phyloP scores from a whole-genome alignment of 1,140 invertebrate genomes.

The Anastrepha obliqua region DNA sequence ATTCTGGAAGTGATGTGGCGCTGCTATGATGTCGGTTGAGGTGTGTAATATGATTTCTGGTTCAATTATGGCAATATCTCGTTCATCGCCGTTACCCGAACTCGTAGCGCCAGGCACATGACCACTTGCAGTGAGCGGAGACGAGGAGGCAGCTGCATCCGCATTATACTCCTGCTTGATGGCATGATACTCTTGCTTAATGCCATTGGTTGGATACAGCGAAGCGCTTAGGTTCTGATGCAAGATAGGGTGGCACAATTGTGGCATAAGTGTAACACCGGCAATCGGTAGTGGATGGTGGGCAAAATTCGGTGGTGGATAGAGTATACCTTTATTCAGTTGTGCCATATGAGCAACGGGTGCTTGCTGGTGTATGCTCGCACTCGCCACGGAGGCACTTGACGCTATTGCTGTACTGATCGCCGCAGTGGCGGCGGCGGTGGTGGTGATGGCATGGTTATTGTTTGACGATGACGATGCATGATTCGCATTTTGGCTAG shows the following conservation, averaged over 20 bases:
- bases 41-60: slow-evolving; percentile 72
- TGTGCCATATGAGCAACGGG: slow-evolving; percentile 66
- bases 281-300: slow-evolving; percentile 70
- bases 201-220: slow-evolving; percentile 69
- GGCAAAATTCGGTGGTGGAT: slow-evolving; percentile 70
- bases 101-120: slow-evolving; percentile 37
- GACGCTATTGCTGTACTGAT: slow-evolving; percentile 53
- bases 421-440: not conserved
- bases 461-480: slow-evolving; percentile 32
- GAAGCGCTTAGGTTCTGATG: slow-evolving; percentile 70
- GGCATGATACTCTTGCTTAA: slow-evolving; percentile 70
- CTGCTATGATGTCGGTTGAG: slow-evolving; percentile 67
- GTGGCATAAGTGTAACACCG: slow-evolving; percentile 70
- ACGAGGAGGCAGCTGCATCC: slow-evolving; percentile 61
- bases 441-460: not conserved
- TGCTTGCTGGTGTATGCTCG: slow-evolving; percentile 59
- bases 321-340: slow-evolving; percentile 70
- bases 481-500: slow-evolving; percentile 51
- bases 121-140: slow-evolving; percentile 63
- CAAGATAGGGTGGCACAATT: slow-evolving; percentile 71
- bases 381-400: slow-evolving; percentile 58
- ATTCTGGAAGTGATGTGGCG: slow-evolving; percentile 67
- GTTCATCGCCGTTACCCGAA: slow-evolving; percentile 62
- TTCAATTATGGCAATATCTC: slow-evolving; percentile 70
- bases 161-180: slow-evolving; percentile 65